phyloP scores from a whole-genome alignment of 2,113 vertebrate genomes.

The Craseonycteris thonglongyai region DNA sequence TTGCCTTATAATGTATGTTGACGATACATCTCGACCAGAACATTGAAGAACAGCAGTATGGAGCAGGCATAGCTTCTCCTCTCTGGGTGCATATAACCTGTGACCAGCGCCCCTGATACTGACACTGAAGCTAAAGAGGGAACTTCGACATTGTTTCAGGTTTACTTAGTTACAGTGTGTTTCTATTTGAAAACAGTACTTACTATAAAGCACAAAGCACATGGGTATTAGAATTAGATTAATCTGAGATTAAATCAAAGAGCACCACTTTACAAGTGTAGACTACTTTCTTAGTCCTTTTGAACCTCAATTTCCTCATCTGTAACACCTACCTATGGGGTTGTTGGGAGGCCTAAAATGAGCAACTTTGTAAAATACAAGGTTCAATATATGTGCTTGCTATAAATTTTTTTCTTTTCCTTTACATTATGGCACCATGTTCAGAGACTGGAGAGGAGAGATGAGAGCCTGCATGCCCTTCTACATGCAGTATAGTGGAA shows the following conservation, averaged over 20 bases:
- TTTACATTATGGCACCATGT: not conserved
- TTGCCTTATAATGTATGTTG: not conserved
- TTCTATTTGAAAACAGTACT: not conserved
- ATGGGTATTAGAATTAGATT: not conserved
- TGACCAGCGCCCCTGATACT: accelerated
- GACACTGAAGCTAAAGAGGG: not conserved
- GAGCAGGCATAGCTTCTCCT: not conserved
- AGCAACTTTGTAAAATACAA: not conserved
- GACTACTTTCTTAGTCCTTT: not conserved
- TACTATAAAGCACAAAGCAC: not conserved
- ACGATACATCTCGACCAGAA: not conserved
- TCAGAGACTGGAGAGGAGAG: not conserved
- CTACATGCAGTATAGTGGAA: not conserved
- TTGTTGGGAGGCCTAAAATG: not conserved
- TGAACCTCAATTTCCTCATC: not conserved
- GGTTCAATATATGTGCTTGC: not conserved
- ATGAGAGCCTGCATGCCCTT: not conserved
- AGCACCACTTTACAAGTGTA: not conserved
- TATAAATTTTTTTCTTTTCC: not conserved
- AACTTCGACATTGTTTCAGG: not conserved
- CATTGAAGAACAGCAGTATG: not conserved
- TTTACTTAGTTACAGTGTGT: not conserved
- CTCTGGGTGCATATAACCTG: accelerated
- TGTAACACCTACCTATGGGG: not conserved
- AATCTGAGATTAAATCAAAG: not conserved